phyloP scores from a whole-genome alignment of 2,888 invertebrate genomes.

The Scotopteryx bipunctaria region DNA sequence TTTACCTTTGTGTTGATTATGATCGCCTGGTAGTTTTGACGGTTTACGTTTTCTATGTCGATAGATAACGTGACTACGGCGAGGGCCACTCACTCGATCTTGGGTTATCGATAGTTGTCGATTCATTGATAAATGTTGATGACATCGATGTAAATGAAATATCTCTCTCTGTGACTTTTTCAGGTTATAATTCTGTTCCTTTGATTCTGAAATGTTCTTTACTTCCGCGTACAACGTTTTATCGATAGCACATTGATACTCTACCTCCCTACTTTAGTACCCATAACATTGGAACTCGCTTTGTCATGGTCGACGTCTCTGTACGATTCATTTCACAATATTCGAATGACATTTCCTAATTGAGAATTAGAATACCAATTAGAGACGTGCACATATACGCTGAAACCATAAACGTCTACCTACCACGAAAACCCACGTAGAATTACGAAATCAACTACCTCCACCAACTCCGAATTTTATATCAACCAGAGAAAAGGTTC shows the following conservation, averaged over 20 bases:
- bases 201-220: not conserved
- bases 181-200: not conserved
- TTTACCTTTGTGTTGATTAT: constrained; percentile 69
- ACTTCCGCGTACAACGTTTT: not conserved
- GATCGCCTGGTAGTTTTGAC: constrained; percentile 77
- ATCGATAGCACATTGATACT: too few relatives aligned
- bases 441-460: constrained; percentile 54
- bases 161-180: too few relatives aligned
- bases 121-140: not conserved
- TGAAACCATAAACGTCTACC: constrained; percentile 14
- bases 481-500: constrained; percentile 57
- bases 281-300: too few relatives aligned
- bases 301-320: too few relatives aligned
- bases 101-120: constrained; percentile 39
- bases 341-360: not conserved
- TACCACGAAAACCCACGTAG: constrained; percentile 38
- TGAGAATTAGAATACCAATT: constrained; percentile 22
- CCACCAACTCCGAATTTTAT: constrained; percentile 59
- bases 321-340: too few relatives aligned
- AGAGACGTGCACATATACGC: constrained; percentile 11
- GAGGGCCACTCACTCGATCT: too few relatives aligned
- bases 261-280: not conserved
- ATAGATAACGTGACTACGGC: constrained; percentile 61
- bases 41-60: constrained; percentile 78
- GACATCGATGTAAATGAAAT: not conserved